Evolutionary conservation across 2,888 invertebrate genomes (phyloP), one percentile per base, ranked within the genome.

Genomic region (Himalopsyche tibetana): DNA sequence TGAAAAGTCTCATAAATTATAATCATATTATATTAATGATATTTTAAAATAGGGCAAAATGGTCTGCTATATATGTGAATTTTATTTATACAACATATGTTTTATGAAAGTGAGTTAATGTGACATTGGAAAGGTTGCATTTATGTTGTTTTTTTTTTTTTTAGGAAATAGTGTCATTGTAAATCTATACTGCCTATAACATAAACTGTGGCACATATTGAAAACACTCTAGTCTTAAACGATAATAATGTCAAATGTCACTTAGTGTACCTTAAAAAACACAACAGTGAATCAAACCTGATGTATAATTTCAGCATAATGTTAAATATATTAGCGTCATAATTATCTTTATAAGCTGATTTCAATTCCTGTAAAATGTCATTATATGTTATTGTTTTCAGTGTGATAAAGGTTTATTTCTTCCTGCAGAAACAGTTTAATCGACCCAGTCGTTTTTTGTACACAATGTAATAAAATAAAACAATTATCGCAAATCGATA

Each of bases 181-280:
- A 42, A 82, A 84, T 74, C 79, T 82, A 56, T 80, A 80, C 69
- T 83, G 82, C 82, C 85, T 85, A 74, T 38, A 83, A 55, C 38
- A 79, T 83, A 80, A 85, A 40, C 56, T 83, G 80, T 85, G 85
- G 85, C 83, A 74, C 82, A 83, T 85, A 56, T 51, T 82, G 55
- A 83, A 85, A 42, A 80, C 81, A 81, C 80, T 74, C 85, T 85
- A 85, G 85, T 85, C 85, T 85, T 85, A 83, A 74, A 82, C 45
- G 82, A 85, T 85, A 85, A 85, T 85, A 63, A 80, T 85, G 74
- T 42, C 51, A 42, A 42, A 80, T 80, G 80, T 85, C 85, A 85
- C 85, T 82, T 85, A 85, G 85, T 85, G 85, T 85, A 85, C 69
- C 85, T 84, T 82, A 55, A 84, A 45, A 51, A 80, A 80, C 51